Evolutionary conservation across 2,888 invertebrate genomes (phyloP).

Genomic region (Coelinius sp.): DNA sequence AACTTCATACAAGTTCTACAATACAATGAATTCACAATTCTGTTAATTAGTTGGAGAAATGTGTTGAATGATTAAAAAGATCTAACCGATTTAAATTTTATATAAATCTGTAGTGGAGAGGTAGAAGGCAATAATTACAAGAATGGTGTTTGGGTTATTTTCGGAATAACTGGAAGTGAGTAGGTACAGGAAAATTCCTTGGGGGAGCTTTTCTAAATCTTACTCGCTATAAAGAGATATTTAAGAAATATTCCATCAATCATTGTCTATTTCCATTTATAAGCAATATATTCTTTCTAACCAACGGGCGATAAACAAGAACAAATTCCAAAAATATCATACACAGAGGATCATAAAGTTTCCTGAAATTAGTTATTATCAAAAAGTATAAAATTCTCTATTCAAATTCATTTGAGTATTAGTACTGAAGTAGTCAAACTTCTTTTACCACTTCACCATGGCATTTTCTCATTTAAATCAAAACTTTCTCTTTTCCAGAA

Average conservation of each 20-base stretch:
- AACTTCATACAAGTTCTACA: not conserved
- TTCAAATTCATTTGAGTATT: too few relatives aligned
- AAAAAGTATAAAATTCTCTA: too few relatives aligned
- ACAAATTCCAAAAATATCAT: too few relatives aligned
- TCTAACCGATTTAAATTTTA: not conserved
- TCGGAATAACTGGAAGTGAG: not conserved
- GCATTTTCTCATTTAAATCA: not conserved
- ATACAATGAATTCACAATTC: not conserved
- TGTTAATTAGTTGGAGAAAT: not conserved
- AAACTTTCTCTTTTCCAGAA: conserved; percentile 70
- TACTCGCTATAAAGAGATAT: not conserved
- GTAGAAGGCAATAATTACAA: not conserved
- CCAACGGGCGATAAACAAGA: too few relatives aligned
- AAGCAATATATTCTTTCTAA: too few relatives aligned
- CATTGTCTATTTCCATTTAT: too few relatives aligned
- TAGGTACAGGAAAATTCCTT: not conserved
- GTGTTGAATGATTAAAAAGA: not conserved
- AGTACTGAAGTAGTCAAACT: too few relatives aligned
- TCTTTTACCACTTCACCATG: too few relatives aligned
- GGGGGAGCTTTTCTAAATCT: not conserved
- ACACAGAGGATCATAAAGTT: too few relatives aligned
- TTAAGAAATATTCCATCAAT: not conserved
- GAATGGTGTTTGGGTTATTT: not conserved
- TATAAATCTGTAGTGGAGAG: not conserved
- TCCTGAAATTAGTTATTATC: too few relatives aligned